Conservation (phyloP, 2,113 vertebrate genomes). For the Aptenodytes forsteri region DNA sequence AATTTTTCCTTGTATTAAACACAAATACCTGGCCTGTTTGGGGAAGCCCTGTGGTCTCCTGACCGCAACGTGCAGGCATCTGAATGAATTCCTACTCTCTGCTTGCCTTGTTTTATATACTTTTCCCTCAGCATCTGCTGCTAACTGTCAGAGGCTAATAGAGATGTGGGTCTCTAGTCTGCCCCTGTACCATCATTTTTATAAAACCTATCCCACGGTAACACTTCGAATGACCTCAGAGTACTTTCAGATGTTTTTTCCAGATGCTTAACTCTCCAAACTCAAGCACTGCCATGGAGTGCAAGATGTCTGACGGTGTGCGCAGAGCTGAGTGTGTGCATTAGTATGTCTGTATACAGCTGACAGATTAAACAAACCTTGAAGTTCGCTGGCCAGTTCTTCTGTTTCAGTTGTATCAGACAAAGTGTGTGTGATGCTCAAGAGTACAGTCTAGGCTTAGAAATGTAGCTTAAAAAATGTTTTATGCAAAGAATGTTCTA, state of each 20-base stretch:
- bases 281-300: neutral
- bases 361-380: neutral
- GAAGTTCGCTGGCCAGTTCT: neutral
- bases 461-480: neutral
- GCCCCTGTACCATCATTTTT: neutral
- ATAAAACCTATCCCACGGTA: neutral
- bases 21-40: neutral
- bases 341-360: neutral
- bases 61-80: neutral
- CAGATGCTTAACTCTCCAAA: neutral
- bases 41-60: neutral
- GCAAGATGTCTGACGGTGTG: neutral
- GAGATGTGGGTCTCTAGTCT: neutral
- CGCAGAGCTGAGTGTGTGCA: neutral
- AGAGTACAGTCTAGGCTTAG: neutral
- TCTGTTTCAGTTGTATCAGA: neutral
- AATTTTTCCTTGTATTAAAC: no score
- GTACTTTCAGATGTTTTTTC: neutral
- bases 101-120: neutral
- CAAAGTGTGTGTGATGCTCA: neutral
- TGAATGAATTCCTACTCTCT: neutral
- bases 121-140: neutral
- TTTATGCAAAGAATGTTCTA: neutral
- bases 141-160: neutral
- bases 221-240: neutral